phyloP scores from a whole-genome alignment of 2,797 vertebrate species.

The Enteromius treurensis region DNA sequence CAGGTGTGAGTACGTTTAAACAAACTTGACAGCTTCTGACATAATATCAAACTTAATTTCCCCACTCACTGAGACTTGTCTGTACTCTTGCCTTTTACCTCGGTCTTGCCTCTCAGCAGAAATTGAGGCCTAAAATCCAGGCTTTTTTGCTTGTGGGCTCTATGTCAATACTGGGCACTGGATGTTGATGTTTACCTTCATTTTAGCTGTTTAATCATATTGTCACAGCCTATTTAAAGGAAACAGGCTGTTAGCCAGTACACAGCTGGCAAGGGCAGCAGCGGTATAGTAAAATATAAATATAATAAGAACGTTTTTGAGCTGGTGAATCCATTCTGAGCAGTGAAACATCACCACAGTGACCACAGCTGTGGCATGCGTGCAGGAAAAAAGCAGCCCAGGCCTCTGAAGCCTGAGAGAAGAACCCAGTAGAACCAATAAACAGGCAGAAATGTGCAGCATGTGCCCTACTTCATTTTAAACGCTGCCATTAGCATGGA shows the following conservation, averaged over 20 bases:
- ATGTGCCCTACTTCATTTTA: conserved; percentile 49
- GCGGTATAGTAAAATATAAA: conserved; percentile 89
- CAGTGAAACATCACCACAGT: conserved; percentile 86
- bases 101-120: conserved; percentile 30
- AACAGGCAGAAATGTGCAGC: conserved; percentile 49
- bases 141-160: conserved; percentile 50
- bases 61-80: conserved; percentile 20
- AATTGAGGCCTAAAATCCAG: conserved; percentile 52
- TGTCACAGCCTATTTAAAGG: conserved; percentile 72
- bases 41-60: conserved; percentile 19
- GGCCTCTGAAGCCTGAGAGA: conserved; percentile 61
- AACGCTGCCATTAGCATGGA: conserved; percentile 41
- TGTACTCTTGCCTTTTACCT: conserved; percentile 9
- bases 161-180: conserved; percentile 52
- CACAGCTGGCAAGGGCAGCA: conserved; percentile 79
- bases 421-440: conserved; percentile 61
- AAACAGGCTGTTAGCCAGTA: conserved; percentile 62
- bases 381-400: conserved; percentile 68
- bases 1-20: background rate
- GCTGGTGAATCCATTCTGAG: conserved; percentile 89
- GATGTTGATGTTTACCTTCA: conserved; percentile 68
- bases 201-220: conserved; percentile 69
- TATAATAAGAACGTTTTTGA: conserved; percentile 89
- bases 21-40: conserved; percentile 15
- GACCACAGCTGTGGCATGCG: conserved; percentile 83